phyloP scores from a whole-genome alignment of 1,140 invertebrate genomes.

The Halictus rubicundus region DNA sequence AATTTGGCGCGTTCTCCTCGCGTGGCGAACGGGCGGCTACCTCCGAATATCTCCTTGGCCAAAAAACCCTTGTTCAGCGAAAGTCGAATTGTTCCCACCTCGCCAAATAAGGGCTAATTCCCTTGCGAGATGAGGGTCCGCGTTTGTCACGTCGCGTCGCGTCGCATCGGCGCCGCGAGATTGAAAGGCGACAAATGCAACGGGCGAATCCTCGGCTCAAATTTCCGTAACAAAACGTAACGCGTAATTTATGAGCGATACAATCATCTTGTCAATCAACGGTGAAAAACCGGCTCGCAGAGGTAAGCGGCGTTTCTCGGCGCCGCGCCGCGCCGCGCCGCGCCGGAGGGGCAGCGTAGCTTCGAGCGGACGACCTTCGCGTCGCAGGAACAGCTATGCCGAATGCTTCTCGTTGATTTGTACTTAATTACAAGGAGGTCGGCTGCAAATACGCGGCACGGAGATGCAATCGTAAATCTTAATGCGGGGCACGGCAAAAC shows the following conservation, averaged over 20 bases:
- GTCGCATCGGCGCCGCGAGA: neutral
- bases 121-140: neutral
- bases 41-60: neutral
- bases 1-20: neutral
- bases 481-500: neutral
- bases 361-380: neutral
- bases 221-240: neutral
- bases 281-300: neutral
- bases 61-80: neutral
- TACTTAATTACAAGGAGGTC: slow-evolving; percentile 1
- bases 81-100: neutral
- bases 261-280: slow-evolving; percentile 13
- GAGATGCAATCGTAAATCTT: slow-evolving; percentile 25
- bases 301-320: neutral
- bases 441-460: neutral
- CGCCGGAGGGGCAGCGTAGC: no score
- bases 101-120: neutral
- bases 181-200: neutral
- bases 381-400: neutral
- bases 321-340: no score
- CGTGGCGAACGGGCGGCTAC: neutral
- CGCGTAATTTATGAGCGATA: slow-evolving; percentile 6
- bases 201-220: neutral
- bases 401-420: slow-evolving; percentile 7
- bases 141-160: neutral